phyloP scores from a whole-genome alignment of 2,113 vertebrate species.

The Camarhynchus parvulus region DNA sequence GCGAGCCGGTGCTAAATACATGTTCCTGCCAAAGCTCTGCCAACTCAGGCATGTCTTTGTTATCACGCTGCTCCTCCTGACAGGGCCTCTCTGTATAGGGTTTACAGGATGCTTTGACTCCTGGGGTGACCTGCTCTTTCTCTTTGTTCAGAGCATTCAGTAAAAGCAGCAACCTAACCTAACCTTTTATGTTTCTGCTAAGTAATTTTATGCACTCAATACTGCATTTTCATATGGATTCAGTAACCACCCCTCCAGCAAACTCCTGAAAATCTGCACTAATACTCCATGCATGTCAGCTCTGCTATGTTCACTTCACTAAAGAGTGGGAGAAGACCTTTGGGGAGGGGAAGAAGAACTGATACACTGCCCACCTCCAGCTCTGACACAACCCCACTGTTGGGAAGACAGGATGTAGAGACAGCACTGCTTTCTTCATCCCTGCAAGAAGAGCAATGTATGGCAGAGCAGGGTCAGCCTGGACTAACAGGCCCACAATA shows the following conservation, averaged over 20 bases:
- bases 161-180: neutral
- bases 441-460: neutral
- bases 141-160: neutral
- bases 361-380: neutral
- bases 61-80: neutral
- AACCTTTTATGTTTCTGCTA: neutral
- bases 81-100: neutral
- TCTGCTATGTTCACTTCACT: neutral
- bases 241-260: neutral
- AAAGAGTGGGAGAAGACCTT: neutral
- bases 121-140: neutral
- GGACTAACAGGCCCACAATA: neutral
- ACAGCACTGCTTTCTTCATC: neutral
- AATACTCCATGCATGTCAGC: neutral
- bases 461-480: neutral
- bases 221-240: neutral
- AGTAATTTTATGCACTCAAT: neutral
- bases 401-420: neutral
- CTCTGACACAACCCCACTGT: neutral
- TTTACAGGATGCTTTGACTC: rapidly evolving
- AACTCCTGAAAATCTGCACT: neutral
- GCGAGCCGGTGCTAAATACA: neutral
- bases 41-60: neutral
- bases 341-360: neutral
- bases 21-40: neutral